Evolutionary conservation across 2,888 invertebrate species (phyloP).

Genomic region (Caradrina kadenii): DNA sequence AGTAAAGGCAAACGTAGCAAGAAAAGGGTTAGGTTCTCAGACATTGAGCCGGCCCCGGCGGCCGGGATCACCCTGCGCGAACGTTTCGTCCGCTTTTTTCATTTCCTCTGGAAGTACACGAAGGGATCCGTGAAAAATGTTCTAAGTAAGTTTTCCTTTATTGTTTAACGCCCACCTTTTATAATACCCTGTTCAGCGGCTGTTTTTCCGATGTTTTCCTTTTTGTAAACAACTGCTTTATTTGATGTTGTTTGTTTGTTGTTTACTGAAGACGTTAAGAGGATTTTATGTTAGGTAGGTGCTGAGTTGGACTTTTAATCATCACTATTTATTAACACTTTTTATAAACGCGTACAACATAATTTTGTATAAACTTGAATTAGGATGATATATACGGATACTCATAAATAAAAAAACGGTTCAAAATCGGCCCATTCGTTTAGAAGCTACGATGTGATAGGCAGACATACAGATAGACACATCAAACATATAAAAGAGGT

Average conservation of each 20-base stretch:
- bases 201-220: slow-evolving; percentile 33
- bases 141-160: slow-evolving; percentile 77
- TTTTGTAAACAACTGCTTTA: slow-evolving; percentile 32
- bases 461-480: too few species aligned
- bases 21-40: slow-evolving; percentile 85
- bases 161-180: slow-evolving; percentile 59
- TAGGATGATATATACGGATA: too few species aligned
- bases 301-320: not conserved
- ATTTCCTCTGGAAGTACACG: slow-evolving; percentile 80
- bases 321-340: not conserved
- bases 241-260: slow-evolving; percentile 21
- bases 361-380: not conserved
- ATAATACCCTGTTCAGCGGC: slow-evolving; percentile 45
- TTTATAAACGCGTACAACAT: not conserved
- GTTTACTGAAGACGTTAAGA: slow-evolving; percentile 2
- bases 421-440: too few species aligned
- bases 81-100: slow-evolving; percentile 78
- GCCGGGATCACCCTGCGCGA: slow-evolving; percentile 72
- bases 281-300: not conserved
- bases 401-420: too few species aligned
- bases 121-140: slow-evolving; percentile 75
- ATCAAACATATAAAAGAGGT: too few species aligned
- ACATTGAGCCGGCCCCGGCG: slow-evolving; percentile 71
- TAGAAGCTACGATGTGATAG: too few species aligned
- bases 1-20: slow-evolving; percentile 69